These are phyloP conservation scores for Eledone cirrhosa DNA, from an alignment of 2,888 invertebrate species.

Conservation along the genomic window DNA sequence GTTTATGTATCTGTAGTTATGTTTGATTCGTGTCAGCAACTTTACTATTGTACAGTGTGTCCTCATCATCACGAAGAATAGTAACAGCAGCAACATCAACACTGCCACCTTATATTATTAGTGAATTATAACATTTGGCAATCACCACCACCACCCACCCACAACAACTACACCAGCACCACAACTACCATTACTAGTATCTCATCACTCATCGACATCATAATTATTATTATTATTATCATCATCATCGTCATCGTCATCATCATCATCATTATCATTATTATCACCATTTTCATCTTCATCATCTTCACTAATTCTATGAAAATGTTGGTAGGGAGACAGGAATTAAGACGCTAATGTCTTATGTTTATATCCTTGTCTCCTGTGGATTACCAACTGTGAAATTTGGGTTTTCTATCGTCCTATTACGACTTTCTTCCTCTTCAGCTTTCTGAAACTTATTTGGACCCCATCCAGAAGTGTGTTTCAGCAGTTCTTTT, in stretches of 20 bases:
- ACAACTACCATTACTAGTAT: background rate
- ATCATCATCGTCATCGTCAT: background rate
- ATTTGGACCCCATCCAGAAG: constrained; percentile 76
- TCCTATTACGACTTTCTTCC: constrained; percentile 39
- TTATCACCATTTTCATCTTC: background rate
- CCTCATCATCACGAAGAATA: no score
- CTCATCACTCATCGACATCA: background rate
- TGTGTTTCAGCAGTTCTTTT: constrained; percentile 74
- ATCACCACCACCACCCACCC: background rate
- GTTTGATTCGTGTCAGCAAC: no score
- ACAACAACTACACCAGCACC: no score
- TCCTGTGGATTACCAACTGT: constrained; percentile 32
- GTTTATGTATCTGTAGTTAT: background rate
- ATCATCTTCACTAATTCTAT: background rate
- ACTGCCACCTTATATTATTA: no score
- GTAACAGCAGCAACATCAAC: no score
- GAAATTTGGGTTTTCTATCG: constrained; percentile 55
- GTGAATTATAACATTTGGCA: no score
- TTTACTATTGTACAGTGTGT: no score
- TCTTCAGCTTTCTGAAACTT: constrained; percentile 51
- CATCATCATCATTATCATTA: background rate
- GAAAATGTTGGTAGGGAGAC: background rate
- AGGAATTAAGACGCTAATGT: background rate
- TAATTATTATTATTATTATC: background rate
- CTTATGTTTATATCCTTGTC: constrained; percentile 19